phyloP scores from a whole-genome alignment of 1,140 invertebrate species.

The Probaryconus sp. region DNA sequence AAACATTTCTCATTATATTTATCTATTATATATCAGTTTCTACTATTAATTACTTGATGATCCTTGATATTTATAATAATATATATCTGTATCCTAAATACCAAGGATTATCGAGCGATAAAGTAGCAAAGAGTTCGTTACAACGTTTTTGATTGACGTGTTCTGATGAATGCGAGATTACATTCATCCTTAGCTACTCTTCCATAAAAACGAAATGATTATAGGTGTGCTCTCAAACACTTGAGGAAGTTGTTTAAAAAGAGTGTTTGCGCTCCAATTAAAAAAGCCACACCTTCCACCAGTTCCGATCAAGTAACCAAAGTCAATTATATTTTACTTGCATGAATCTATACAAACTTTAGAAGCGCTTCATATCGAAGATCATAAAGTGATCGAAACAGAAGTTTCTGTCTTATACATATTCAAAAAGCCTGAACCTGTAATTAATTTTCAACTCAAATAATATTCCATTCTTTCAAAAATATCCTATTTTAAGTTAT shows the following conservation, averaged over 20 bases:
- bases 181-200: conserved; percentile 34
- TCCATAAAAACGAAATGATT: conserved; percentile 25
- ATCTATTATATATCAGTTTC: too few species aligned
- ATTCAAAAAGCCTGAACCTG: too few species aligned
- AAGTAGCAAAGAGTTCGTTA: conserved; percentile 10
- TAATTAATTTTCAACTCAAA: too few species aligned
- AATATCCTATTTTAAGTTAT: too few species aligned
- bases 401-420: too few species aligned
- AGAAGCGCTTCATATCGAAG: background rate
- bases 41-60: too few species aligned
- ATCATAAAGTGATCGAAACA: too few species aligned
- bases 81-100: conserved; percentile 20
- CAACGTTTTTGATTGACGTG: conserved; percentile 36
- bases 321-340: background rate
- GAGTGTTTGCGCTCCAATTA: conserved; percentile 38
- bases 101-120: conserved; percentile 34
- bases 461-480: too few species aligned
- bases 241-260: conserved; percentile 27
- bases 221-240: conserved; percentile 34
- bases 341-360: conserved; percentile 6
- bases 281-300: conserved; percentile 26
- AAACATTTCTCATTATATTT: too few species aligned
- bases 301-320: too few species aligned
- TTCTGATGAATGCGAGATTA: conserved; percentile 24
- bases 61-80: too few species aligned